Conservation (phyloP, 2,113 vertebrate species). For the Fukomys damarensis region DNA sequence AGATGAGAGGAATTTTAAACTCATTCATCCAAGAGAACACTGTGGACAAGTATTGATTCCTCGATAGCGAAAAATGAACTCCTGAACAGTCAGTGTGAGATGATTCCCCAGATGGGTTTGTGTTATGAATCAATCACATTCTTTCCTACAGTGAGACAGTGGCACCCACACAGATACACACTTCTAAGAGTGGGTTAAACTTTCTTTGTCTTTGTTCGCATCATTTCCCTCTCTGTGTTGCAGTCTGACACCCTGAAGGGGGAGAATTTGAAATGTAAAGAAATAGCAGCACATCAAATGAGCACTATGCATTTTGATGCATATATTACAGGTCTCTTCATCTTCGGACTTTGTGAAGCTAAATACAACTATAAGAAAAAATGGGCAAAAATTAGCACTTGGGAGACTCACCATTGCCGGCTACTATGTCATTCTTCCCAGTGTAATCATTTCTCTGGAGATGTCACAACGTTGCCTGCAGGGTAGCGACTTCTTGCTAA, state of each 20-base stretch:
- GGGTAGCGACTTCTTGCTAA: background rate
- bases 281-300: background rate
- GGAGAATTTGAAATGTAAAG: background rate
- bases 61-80: conserved; percentile 17
- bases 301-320: background rate
- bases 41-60: background rate
- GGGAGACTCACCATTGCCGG: background rate
- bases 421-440: background rate
- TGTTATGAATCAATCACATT: background rate
- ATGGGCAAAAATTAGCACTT: background rate
- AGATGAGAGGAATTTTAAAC: background rate
- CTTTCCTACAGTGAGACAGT: background rate
- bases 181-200: background rate
- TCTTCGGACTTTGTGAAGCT: background rate
- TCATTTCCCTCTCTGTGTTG: background rate
- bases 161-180: fast-evolving
- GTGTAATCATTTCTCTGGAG: background rate
- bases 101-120: background rate
- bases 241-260: background rate
- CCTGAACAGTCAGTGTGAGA: background rate
- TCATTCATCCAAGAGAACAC: background rate
- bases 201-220: background rate
- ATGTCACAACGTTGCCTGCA: background rate
- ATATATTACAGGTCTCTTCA: background rate
- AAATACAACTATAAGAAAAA: background rate